Evolutionary conservation across 2,888 invertebrate species (phyloP), one percentile per base, ranked within the genome.

Genomic region (Amphipoea oculea): DNA sequence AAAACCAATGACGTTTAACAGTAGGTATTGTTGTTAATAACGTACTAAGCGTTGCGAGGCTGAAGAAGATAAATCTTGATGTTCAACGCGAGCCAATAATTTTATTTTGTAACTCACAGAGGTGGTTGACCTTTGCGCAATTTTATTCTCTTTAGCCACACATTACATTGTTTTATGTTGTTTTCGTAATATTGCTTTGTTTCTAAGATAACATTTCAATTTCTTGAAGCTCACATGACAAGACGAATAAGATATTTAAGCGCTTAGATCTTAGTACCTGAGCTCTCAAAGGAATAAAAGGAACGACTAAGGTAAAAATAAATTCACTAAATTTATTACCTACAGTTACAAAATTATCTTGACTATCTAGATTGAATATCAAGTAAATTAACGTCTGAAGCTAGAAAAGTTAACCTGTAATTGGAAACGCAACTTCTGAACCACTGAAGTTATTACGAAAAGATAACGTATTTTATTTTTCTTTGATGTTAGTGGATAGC

Each of bases 21-120:
- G 12, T 67, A n/a, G 11, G 40, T 71, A 69, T 54, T 85, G 76
- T 69, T 69, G 71, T 65, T 48, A 63, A 67, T 81, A 76, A 73
- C 42, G 60, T 48, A 70, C 40, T 66, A 73, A 76, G 51, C 70
- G 51, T 79, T 77, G 66, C 66, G 77, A 77, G 4, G 70, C 73
- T 68, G 42, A 57, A 73, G 48, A n/a, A 79, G 6, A 86, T 87
- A 87, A 87, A 87, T 85, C 75, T 87, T 73, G 23, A 51, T 48
- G 73, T 65, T 60, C 76, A 70, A 69, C 76, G 23, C 75, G 75
- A 62, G 88, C 86, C 86, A 88, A 86, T 86, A 54, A 78, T 88
- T 82, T 86, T 88, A 71, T 87, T 76, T 78, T 65, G 82, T 80
- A 71, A 65, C 76, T 17, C 48, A 36, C 40, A n/a, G 67, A 87